These are phyloP conservation scores for Rhabdomys pumilio DNA, from an alignment of 2,797 vertebrate genomes.

Conservation along the genomic window DNA sequence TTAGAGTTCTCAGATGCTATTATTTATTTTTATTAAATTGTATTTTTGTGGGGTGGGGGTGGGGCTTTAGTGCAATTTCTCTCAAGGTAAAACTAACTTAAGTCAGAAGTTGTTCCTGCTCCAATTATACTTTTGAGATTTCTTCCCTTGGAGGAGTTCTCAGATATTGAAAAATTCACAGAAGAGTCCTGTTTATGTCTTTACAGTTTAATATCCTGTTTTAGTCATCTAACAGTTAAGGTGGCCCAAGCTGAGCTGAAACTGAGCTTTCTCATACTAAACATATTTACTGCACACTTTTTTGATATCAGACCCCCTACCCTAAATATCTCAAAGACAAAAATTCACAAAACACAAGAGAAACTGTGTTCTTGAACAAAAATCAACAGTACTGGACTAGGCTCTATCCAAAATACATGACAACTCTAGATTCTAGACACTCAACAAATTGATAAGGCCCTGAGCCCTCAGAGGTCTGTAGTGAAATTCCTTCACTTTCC, in stretches of 20 bases:
- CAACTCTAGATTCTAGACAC: background rate
- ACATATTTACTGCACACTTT: constrained; percentile 14
- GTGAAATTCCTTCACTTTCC: background rate
- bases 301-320: background rate
- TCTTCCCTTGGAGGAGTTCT: constrained; percentile 41
- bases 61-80: constrained; percentile 60
- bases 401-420: background rate
- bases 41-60: background rate
- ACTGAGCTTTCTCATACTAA: constrained; percentile 32
- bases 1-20: background rate
- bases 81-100: background rate
- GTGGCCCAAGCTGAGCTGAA: background rate
- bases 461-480: background rate
- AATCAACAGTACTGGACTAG: background rate
- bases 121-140: background rate
- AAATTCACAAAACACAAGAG: background rate
- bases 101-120: background rate
- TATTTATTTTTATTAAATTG: background rate
- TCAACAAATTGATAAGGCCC: background rate
- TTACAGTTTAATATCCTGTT: background rate
- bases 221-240: background rate
- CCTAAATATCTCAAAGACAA: background rate
- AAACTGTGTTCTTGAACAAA: background rate
- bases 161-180: constrained; percentile 35
- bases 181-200: background rate